A percentile compares a stretch with the other conserved stretches of the same genome.
Conservation (phyloP, 92 coral and sea anemone genomes). For the Epizoanthus fatuus region DNA sequence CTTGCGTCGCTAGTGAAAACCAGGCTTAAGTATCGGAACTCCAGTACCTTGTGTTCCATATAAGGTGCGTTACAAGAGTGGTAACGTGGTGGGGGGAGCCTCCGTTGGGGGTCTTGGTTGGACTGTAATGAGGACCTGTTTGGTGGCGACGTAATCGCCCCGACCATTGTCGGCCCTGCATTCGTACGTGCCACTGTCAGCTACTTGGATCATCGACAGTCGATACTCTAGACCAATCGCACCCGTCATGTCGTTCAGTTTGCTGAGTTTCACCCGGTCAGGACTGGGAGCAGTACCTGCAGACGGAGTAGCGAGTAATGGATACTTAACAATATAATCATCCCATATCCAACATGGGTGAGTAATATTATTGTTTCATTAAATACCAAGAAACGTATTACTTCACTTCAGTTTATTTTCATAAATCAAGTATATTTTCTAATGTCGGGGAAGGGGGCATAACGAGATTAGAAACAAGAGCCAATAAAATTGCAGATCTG, state of each 20-base stretch:
- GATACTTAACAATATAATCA: background rate
- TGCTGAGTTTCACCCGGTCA: constrained; percentile 7
- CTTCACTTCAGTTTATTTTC: too few relatives aligned
- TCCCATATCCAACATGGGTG: too few relatives aligned
- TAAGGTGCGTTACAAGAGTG: background rate
- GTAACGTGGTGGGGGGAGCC: constrained; percentile 14
- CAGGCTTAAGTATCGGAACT: background rate
- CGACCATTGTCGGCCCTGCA: constrained; percentile 20
- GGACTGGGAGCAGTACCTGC: constrained; percentile 24
- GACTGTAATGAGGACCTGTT: background rate
- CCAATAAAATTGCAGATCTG: too few relatives aligned
- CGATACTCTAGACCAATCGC: constrained; percentile 21
- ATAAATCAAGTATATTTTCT: too few relatives aligned
- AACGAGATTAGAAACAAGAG: too few relatives aligned
- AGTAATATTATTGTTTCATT: too few relatives aligned
- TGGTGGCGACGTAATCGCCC: constrained; percentile 12
- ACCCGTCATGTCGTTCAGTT: background rate
- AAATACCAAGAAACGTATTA: too few relatives aligned
- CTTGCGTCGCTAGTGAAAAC: background rate
- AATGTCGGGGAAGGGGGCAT: too few relatives aligned
- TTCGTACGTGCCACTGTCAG: constrained; percentile 35
- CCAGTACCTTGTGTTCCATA: background rate
- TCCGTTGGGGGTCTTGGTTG: constrained; percentile 8
- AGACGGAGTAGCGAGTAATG: background rate
- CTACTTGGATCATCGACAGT: constrained; percentile 9